Evolutionary conservation across 1,140 invertebrate species (phyloP).

Genomic region (Eumeta japonica): DNA sequence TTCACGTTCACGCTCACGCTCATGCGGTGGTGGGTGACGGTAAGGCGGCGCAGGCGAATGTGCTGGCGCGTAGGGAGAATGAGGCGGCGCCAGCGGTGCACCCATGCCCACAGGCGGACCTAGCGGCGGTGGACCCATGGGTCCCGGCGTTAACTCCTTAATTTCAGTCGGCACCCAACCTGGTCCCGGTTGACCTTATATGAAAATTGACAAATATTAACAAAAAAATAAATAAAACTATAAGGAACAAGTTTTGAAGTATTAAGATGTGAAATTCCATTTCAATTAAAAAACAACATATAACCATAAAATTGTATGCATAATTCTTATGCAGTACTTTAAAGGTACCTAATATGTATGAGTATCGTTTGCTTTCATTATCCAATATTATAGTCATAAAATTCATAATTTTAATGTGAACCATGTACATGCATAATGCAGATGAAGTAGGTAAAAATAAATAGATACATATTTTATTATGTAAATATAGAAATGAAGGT

Average conservation of each 20-base stretch:
- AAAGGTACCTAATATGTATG: no score
- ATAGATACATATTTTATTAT: no score
- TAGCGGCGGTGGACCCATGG: constrained; percentile 37
- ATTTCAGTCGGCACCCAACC: constrained; percentile 63
- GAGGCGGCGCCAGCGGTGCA: constrained; percentile 28
- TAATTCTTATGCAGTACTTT: no score
- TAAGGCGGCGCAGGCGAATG: constrained; percentile 27
- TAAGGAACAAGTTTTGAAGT: constrained; percentile 35
- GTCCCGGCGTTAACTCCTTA: constrained; percentile 63
- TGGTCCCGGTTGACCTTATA: constrained; percentile 35
- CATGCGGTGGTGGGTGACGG: constrained; percentile 20
- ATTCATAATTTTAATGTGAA: no score
- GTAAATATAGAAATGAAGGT: no score
- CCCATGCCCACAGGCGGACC: constrained; percentile 42
- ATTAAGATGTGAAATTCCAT: constrained; percentile 73
- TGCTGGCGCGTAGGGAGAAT: constrained; percentile 23
- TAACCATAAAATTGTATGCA: no score
- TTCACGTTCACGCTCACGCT: constrained; percentile 26
- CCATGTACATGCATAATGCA: no score
- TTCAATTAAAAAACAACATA: no score
- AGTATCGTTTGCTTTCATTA: no score
- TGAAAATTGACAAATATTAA: no score
- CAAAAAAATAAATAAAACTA: constrained; percentile 2
- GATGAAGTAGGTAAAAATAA: no score
- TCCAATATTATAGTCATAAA: no score